A percentile compares a stretch with the other conserved stretches of the same genome.
phyloP scores from a whole-genome alignment of 2,113 vertebrate species.

The Sylvia atricapilla region DNA sequence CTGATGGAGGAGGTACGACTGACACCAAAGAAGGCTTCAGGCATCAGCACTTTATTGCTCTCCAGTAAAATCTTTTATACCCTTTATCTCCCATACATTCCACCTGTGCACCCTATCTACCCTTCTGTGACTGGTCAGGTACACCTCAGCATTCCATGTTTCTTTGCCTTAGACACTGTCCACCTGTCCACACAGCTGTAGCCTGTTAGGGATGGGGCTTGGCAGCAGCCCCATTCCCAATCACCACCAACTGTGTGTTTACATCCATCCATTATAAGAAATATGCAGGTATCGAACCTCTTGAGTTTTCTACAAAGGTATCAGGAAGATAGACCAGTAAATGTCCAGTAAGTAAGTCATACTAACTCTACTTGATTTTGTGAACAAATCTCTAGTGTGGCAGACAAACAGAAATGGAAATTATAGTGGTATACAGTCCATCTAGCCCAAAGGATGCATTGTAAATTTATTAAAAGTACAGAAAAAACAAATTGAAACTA shows the following conservation, averaged over 20 bases:
- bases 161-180: neutral
- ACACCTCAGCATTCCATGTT: neutral
- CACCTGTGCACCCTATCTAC: neutral
- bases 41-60: neutral
- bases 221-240: neutral
- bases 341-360: neutral
- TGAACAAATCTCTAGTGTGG: neutral
- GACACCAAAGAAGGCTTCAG: neutral
- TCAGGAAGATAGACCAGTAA: neutral
- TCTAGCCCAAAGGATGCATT: neutral
- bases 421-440: neutral
- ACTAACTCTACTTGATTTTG: neutral
- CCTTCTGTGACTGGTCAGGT: neutral
- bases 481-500: neutral
- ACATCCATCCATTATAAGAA: neutral
- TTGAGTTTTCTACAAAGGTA: neutral
- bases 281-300: neutral
- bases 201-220: neutral
- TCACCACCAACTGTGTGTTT: neutral
- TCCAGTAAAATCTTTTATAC: neutral
- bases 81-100: neutral
- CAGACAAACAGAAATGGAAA: neutral
- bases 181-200: neutral
- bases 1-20: neutral
- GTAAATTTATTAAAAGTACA: neutral